phyloP scores from a whole-genome alignment of 92 coral and sea anemone species.

The Palythoa caribaeorum region DNA sequence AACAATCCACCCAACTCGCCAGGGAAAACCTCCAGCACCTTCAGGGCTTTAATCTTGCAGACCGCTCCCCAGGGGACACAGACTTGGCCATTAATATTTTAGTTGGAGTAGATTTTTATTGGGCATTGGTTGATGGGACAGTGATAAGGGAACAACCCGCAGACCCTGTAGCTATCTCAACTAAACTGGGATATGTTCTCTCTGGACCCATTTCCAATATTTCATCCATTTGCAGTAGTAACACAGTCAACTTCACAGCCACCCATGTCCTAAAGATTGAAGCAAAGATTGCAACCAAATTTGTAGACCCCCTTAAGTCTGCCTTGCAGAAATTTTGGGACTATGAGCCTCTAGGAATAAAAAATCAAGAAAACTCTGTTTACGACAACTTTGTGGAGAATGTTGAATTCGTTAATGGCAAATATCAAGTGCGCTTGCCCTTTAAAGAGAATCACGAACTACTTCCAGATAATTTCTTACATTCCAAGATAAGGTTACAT shows the following conservation, averaged over 20 bases:
- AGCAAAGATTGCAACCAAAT: too few species aligned
- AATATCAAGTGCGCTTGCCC: constrained; percentile 63
- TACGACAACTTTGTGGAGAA: constrained; percentile 56
- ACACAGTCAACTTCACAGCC: too few species aligned
- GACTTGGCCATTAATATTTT: too few species aligned
- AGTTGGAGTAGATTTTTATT: background rate
- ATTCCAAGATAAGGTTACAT: background rate
- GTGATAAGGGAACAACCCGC: background rate
- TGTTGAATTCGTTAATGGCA: constrained; percentile 45
- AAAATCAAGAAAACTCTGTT: constrained; percentile 22
- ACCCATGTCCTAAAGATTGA: too few species aligned
- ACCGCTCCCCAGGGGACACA: too few species aligned
- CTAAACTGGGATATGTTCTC: constrained; percentile 10
- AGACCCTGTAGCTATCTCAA: background rate
- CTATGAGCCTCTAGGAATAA: constrained; percentile 54
- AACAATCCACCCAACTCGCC: background rate
- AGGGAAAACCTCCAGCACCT: background rate
- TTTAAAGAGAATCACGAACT: constrained; percentile 57
- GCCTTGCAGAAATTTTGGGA: constrained; percentile 61
- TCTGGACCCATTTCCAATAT: background rate
- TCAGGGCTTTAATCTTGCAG: background rate
- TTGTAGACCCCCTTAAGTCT: too few species aligned
- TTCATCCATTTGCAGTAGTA: background rate
- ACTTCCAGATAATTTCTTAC: constrained; percentile 62
- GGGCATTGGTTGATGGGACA: background rate